Evolutionary conservation across 2,797 vertebrate species (phyloP).

Genomic region (Myiotriccus ornatus): DNA sequence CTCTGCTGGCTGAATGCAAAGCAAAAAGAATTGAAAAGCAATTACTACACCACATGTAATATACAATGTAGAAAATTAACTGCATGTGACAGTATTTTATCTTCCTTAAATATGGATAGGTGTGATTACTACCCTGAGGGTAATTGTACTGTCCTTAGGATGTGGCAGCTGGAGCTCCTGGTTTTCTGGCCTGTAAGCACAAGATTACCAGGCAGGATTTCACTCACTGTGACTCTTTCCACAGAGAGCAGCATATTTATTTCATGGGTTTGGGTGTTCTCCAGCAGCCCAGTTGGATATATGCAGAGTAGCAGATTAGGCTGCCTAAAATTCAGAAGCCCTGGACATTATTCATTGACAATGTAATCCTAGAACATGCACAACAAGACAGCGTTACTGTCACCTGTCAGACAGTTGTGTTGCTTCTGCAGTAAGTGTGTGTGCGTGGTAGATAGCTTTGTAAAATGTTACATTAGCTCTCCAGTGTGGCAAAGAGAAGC

Average conservation of each 20-base stretch:
- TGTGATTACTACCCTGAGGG: neutral
- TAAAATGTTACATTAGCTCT: neutral
- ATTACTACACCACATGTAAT: neutral
- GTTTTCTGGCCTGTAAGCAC: neutral
- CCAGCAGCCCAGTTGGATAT: neutral
- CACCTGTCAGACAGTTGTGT: neutral
- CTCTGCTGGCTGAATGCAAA: neutral
- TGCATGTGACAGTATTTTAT: neutral
- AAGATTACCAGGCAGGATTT: neutral
- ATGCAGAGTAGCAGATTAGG: neutral
- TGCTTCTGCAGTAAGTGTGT: neutral
- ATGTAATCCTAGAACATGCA: neutral
- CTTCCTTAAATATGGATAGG: neutral
- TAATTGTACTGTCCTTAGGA: neutral
- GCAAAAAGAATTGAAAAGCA: neutral
- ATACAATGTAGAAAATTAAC: neutral
- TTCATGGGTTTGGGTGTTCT: neutral
- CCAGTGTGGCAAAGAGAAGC: neutral
- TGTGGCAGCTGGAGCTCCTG: neutral
- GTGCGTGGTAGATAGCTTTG: neutral
- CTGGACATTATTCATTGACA: neutral
- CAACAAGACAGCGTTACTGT: neutral
- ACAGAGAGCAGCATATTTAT: neutral
- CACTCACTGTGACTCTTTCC: neutral
- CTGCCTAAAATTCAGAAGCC: neutral